Evolutionary conservation across 1,140 invertebrate species (phyloP), one percentile per base, ranked within the genome.

Genomic region (Zaprionus africanus): DNA sequence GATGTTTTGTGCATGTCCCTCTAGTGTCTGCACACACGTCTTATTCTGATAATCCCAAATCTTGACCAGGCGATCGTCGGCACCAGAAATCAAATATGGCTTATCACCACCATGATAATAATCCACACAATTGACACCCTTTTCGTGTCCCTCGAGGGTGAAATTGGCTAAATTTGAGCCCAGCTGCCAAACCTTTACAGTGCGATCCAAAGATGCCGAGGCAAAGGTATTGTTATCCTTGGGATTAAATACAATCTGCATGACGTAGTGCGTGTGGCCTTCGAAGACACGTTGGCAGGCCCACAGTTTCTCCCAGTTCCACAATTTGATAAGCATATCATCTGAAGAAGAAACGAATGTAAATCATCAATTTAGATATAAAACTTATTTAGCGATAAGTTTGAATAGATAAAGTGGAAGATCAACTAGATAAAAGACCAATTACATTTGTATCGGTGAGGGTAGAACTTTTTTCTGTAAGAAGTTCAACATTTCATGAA

Each of bases 161-260:
- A 99, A 99, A 93, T 99, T 99, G 0, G 99, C 97, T 2, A 96
- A 96, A n/a, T 96, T 96, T 0, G 98, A 99, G 4, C 99, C 99
- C 17, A 99, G 94, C 90, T 99, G 98, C 98, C 98, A 99, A 12
- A 99, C 97, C 95, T 99, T 99, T 6, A 99, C 96, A 1, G 98
- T 99, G 75, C 98, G 96, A 93, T 99, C 99, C 1, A 99, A 94
- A 22, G 99, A 99, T 26, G 99, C 99, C 91, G 98, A 99, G 5
- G 99, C 99, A 94, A 99, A 99, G n/a, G 99, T 99, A 92, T 99
- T 99, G 93, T 99, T 99, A 92, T 99, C 99, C 93, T 99, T 99
- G 0, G 99, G 99, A 94, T 99, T 99, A 78, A 99, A 98, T 0
- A 99, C 98, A 85, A 99, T 97, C 93, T 99, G 98, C 99, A 99